Evolutionary conservation across 37 sponge, comb jelly and placozoan genomes (phyloP), one percentile per base, ranked within the genome.

Genomic region (Geodia barretti): DNA sequence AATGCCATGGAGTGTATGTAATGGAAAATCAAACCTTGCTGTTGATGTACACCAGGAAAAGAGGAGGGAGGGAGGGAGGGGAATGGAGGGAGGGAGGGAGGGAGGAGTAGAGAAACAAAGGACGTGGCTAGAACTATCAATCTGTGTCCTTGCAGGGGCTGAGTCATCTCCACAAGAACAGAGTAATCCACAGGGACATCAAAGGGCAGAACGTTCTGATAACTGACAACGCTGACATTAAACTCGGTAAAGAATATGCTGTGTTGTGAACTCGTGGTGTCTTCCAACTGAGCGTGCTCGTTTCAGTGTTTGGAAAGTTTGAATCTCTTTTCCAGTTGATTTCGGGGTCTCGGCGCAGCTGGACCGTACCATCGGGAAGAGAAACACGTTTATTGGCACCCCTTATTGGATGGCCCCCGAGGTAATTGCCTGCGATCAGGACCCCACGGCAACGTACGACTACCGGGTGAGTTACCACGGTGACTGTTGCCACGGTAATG

Each of bases 331-430:
- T 74, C 24, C 68, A 91, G 97, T 98, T 60, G 98, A 98, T 74
- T 98, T 98, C 84, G 98, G 98, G 31, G 98, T 98, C 39, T 96
- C 96, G 32, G 98, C 98, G 20, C 98, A 98, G 66, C 79, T 98
- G 36, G 98, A 93, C 73, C 70, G 96, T 4, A 98, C 98, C 43
- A 96, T 98, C 74, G 97, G 98, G 20, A 95, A 96, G 39, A 73
- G 98, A 41, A 98, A 96, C 88, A 98, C 98, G 0, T 98, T 98
- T 76, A 98, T 98, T 69, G 98, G 98, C n/a, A 98, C 94, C 2
- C 97, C 97, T 0, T 97, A 97, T 72, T 97, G 97, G 97, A 98
- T 98, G 98, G 98, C 98, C 33, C 98, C 98, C 1, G 98, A 98
- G 80, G 98, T 98, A 20, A 98, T 98, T 54, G 98, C 97, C 32